These are phyloP conservation scores for Limonius californicus DNA, from an alignment of 1,140 invertebrate species.

Conservation along the genomic window DNA sequence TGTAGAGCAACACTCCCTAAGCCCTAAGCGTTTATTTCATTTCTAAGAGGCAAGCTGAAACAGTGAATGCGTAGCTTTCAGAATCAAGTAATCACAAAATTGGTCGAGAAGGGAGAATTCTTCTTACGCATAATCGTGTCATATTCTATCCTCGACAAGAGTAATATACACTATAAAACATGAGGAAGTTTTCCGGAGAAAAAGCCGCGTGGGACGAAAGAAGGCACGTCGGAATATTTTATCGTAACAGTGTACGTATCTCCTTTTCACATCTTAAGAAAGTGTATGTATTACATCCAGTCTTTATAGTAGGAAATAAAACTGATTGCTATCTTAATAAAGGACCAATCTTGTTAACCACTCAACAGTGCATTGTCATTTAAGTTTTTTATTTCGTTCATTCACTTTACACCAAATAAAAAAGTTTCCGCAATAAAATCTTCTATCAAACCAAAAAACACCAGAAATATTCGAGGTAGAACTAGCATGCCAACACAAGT, in stretches of 20 bases:
- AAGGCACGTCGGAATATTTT: slow-evolving; percentile 2
- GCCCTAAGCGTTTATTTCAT: slow-evolving; percentile 8
- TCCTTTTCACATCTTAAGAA: slow-evolving; percentile 25
- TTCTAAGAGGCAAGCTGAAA: slow-evolving; percentile 16
- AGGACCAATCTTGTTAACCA: slow-evolving; percentile 48
- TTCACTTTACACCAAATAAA: slow-evolving; percentile 35
- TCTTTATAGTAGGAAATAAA: slow-evolving; percentile 48
- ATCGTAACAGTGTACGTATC: background rate
- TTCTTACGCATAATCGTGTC: slow-evolving; percentile 44
- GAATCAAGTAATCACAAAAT: slow-evolving; percentile 45
- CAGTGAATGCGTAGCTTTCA: slow-evolving; percentile 27
- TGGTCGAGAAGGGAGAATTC: slow-evolving; percentile 35
- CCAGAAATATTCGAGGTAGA: too few relatives aligned
- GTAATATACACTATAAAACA: slow-evolving; percentile 20
- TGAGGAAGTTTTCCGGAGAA: slow-evolving; percentile 6
- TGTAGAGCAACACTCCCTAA: slow-evolving; percentile 3
- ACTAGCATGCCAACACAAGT: too few relatives aligned
- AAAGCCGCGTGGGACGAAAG: slow-evolving; percentile 1
- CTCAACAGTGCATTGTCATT: slow-evolving; percentile 43
- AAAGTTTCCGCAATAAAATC: background rate
- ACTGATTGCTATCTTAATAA: slow-evolving; percentile 49
- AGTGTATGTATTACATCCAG: slow-evolving; percentile 44
- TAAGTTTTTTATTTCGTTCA: slow-evolving; percentile 38
- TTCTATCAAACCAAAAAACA: background rate
- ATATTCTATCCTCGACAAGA: slow-evolving; percentile 29